Conservation (phyloP, 2,113 vertebrate genomes). For the Eublepharis macularius region DNA sequence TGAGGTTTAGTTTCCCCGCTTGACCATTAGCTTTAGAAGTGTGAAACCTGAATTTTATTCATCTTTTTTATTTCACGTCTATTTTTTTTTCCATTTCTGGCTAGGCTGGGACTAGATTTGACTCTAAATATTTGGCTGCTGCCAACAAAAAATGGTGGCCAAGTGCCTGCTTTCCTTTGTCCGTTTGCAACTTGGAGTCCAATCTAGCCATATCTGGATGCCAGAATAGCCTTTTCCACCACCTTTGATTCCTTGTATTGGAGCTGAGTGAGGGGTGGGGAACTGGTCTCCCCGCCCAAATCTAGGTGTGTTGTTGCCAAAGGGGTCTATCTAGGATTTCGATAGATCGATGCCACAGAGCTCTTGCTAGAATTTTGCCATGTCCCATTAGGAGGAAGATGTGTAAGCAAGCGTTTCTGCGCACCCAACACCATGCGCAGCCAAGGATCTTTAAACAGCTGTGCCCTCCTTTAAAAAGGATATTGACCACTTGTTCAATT, state of each 20-base stretch:
- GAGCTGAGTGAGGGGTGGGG: too few relatives aligned
- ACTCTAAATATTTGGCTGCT: not conserved
- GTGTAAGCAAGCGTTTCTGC: slow-evolving; percentile 9
- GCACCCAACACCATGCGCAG: slow-evolving; percentile 53
- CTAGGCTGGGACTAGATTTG: not conserved
- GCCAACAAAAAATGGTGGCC: too few relatives aligned
- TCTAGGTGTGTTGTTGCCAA: too few relatives aligned
- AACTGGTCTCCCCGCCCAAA: too few relatives aligned
- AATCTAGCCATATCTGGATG: too few relatives aligned
- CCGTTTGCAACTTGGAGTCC: not conserved
- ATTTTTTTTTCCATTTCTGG: not conserved
- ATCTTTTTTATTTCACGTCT: not conserved
- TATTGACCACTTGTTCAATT: slow-evolving; percentile 53
- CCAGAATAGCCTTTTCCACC: too few relatives aligned
- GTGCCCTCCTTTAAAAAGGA: slow-evolving; percentile 53
- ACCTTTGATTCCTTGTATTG: too few relatives aligned
- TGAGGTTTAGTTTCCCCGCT: not conserved
- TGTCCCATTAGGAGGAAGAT: not conserved
- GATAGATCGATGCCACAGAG: not conserved
- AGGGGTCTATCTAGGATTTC: slow-evolving; percentile 39
- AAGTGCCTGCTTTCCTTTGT: not conserved
- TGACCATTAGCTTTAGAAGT: not conserved
- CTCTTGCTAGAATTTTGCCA: slow-evolving; percentile 15
- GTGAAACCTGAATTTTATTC: not conserved
- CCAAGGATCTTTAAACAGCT: slow-evolving; percentile 56